Evolutionary conservation across 1,140 invertebrate genomes (phyloP), one percentile per base, ranked within the genome.

Genomic region (Trichonephila clavipes): DNA sequence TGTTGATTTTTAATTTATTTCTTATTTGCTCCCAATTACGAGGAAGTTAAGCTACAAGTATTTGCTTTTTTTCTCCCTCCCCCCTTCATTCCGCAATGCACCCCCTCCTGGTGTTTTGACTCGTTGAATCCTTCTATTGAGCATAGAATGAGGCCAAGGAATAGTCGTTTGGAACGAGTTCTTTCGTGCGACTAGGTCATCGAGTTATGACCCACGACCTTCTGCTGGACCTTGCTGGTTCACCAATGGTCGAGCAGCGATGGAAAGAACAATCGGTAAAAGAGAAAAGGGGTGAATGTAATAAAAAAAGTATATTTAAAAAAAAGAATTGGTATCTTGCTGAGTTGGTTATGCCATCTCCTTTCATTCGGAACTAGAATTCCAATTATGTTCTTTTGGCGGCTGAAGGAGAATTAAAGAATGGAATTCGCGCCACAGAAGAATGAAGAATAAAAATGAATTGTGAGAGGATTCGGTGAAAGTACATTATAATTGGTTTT

Each of bases 1-100:
- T 83, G 82, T 83, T 83, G 82, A 83, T 83, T 83, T 51, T 83
- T 83, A 83, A 83, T 83, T 83, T 83, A 83, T 83, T 59, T 83
- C 40, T 83, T 83, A 83, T 83, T 83, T 59, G 82, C 72, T 58
- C 82, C 82, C 44, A 59, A 83, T 83, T 83, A 83, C 21, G 19
- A 83, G 82, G 82, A 83, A 83, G 82, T 83, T 51, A 7, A n/a
- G 82, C 82, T 28, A 4, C 44, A 21, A 83, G 40, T 24, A 59
- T 51, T 59, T 83, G 12, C 21, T 83, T 83, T 58, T 83, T 44
- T 44, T 51, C 1, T n/a, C 58, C 21, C 18, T 21, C 14, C 12
- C 51, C 19, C 16, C 19, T 51, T 83, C 51, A 83, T 58, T 51
- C 19, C 51, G 4, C 72, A 24, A 77, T 10, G 51, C 51, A 7